These are phyloP conservation scores for Taurulus bubalis DNA, from an alignment of 2,113 vertebrate genomes.

Conservation along the genomic window DNA sequence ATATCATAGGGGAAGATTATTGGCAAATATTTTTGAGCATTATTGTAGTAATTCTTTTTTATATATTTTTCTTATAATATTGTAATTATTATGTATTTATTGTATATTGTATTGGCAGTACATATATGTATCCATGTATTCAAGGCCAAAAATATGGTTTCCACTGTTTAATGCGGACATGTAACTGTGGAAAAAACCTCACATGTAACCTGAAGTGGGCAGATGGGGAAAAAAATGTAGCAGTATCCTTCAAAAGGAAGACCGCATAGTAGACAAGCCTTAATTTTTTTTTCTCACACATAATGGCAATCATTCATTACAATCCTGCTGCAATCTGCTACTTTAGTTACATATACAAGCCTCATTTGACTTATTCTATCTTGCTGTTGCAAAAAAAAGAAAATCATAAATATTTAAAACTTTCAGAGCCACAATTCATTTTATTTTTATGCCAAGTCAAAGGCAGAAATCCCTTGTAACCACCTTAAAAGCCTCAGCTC, in stretches of 20 bases:
- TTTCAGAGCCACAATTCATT: slow-evolving; percentile 77
- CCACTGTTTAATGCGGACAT: slow-evolving; percentile 70
- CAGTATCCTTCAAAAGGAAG: slow-evolving; percentile 68
- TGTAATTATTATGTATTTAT: background rate
- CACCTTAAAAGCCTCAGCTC: slow-evolving; percentile 85
- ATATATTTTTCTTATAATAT: background rate
- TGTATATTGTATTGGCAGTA: slow-evolving; percentile 23
- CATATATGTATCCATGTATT: slow-evolving; percentile 65
- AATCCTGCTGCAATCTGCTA: slow-evolving; percentile 70
- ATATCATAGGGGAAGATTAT: background rate
- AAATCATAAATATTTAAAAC: slow-evolving; percentile 85
- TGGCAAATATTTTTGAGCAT: slow-evolving; percentile 4
- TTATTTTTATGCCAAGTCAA: slow-evolving; percentile 82
- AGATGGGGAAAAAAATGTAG: slow-evolving; percentile 78
- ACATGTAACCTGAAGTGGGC: slow-evolving; percentile 66
- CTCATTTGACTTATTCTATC: slow-evolving; percentile 68
- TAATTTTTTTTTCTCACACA: slow-evolving; percentile 36
- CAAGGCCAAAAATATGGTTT: slow-evolving; percentile 67
- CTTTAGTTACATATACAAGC: slow-evolving; percentile 71
- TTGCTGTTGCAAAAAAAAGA: slow-evolving; percentile 61
- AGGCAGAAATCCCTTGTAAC: slow-evolving; percentile 83
- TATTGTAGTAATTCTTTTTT: background rate
- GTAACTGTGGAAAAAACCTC: slow-evolving; percentile 65
- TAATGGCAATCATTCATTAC: slow-evolving; percentile 48
- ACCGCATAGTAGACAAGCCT: slow-evolving; percentile 45